A percentile compares a stretch with the other conserved stretches of the same genome.
Conservation (phyloP, 2,113 vertebrate species). For the Nannospalax galili region DNA sequence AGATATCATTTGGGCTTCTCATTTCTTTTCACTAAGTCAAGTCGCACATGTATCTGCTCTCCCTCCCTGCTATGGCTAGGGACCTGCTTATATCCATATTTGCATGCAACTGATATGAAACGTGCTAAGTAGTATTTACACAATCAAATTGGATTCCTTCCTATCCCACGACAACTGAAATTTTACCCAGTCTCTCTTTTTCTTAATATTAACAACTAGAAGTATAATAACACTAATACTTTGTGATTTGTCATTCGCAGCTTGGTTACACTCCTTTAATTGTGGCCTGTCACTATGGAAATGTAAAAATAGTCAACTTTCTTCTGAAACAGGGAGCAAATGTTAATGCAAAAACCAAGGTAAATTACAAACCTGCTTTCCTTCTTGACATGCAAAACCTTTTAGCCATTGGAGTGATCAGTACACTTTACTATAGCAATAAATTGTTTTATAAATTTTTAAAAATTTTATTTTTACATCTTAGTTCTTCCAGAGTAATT, state of each 20-base stretch:
- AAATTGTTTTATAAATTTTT: background rate
- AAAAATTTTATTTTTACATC: background rate
- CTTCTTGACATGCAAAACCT: background rate
- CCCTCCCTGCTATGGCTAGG: no score
- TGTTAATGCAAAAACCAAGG: constrained; percentile 96
- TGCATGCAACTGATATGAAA: background rate
- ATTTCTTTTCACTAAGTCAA: background rate
- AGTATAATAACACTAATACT: background rate
- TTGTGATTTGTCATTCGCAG: constrained; percentile 83
- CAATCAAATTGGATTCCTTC: background rate
- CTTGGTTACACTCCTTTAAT: constrained; percentile 98
- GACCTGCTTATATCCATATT: background rate
- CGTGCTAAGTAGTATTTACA: background rate
- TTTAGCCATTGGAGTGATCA: background rate
- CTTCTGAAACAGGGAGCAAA: constrained; percentile 95
- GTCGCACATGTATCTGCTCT: background rate
- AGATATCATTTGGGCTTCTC: background rate
- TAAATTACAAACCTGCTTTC: constrained; percentile 79
- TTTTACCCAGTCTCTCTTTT: background rate
- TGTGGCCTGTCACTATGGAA: constrained; percentile 98
- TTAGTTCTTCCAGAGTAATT: constrained; percentile 1
- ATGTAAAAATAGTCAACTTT: constrained; percentile 98
- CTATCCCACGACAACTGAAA: background rate
- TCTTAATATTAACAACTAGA: background rate
- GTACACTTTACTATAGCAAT: background rate